These are phyloP conservation scores for Gadopsis marmoratus DNA, from an alignment of 2,797 vertebrate species.

Conservation along the genomic window DNA sequence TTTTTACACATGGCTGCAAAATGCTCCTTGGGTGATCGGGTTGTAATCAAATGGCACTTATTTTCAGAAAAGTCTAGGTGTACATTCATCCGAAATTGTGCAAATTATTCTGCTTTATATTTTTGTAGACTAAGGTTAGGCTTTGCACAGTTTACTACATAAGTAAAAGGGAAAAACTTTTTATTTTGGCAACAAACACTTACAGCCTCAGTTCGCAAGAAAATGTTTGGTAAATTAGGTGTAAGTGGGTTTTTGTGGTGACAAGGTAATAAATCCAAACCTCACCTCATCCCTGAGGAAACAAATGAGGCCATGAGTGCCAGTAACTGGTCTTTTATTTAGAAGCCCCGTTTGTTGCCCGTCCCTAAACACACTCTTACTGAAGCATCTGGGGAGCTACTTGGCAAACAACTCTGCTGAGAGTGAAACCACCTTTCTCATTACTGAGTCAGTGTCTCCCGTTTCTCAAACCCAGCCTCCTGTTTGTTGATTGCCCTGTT, in stretches of 20 bases:
- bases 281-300: conserved; percentile 16
- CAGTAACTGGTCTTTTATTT: conserved; percentile 61
- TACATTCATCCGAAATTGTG: background rate
- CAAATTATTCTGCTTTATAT: no score
- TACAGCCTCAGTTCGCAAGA: background rate
- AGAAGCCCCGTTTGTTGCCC: conserved; percentile 21
- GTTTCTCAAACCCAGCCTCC: conserved; percentile 34
- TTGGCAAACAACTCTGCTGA: conserved; percentile 39
- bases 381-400: conserved; percentile 62
- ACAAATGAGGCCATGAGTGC: conserved; percentile 58
- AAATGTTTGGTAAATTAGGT: conserved; percentile 11
- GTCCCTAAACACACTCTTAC: conserved; percentile 41
- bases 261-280: conserved; percentile 61
- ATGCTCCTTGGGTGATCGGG: background rate
- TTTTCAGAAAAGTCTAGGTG: background rate
- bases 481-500: conserved; percentile 57
- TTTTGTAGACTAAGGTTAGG: no score
- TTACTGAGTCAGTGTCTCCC: conserved; percentile 3
- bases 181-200: conserved; percentile 1
- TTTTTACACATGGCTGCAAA: conserved; percentile 1
- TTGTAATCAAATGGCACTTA: background rate
- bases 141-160: background rate
- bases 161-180: background rate
- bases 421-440: no score
- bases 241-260: conserved; percentile 41